A percentile compares a stretch with the other conserved stretches of the same genome.
These are phyloP conservation scores for Athalia rosae DNA, from an alignment of 2,888 invertebrate species.

Conservation along the genomic window DNA sequence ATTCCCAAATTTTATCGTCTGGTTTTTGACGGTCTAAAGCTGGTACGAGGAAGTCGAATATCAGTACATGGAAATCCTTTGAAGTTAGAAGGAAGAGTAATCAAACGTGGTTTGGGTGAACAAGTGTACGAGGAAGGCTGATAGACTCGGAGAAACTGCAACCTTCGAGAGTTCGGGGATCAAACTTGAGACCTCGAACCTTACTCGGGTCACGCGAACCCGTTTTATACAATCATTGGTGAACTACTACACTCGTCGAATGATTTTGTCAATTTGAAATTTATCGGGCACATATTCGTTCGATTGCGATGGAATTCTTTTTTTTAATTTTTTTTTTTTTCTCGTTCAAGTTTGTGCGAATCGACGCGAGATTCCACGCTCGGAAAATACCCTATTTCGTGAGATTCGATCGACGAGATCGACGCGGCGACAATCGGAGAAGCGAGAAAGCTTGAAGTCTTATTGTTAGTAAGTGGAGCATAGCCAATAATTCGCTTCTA, in stretches of 20 bases:
- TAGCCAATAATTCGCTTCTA: slow-evolving; percentile 43
- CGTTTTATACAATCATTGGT: not conserved
- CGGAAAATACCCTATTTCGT: too few relatives aligned
- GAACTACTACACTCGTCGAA: not conserved
- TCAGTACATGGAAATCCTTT: slow-evolving; percentile 3
- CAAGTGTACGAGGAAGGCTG: not conserved
- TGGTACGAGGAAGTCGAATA: not conserved
- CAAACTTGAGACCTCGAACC: slow-evolving; percentile 26
- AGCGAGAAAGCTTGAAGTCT: not conserved
- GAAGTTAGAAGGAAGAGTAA: slow-evolving; percentile 26
- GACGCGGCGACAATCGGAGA: too few relatives aligned
- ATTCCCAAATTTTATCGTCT: not conserved
- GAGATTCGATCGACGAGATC: too few relatives aligned
- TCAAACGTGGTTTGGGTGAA: slow-evolving; percentile 18
- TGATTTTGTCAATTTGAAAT: too few relatives aligned
- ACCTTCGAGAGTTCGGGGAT: not conserved
- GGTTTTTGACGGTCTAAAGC: not conserved
- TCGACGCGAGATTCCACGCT: too few relatives aligned
- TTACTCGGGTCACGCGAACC: not conserved
- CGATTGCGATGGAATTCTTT: too few relatives aligned
- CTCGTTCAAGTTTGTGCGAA: too few relatives aligned
- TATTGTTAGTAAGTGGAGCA: slow-evolving; percentile 33
- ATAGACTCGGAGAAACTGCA: not conserved
- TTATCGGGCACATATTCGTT: too few relatives aligned
- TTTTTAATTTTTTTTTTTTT: too few relatives aligned